Evolutionary conservation across 1,140 invertebrate genomes (phyloP), one percentile per base, ranked within the genome.

Genomic region (Steinernema khuongi): DNA sequence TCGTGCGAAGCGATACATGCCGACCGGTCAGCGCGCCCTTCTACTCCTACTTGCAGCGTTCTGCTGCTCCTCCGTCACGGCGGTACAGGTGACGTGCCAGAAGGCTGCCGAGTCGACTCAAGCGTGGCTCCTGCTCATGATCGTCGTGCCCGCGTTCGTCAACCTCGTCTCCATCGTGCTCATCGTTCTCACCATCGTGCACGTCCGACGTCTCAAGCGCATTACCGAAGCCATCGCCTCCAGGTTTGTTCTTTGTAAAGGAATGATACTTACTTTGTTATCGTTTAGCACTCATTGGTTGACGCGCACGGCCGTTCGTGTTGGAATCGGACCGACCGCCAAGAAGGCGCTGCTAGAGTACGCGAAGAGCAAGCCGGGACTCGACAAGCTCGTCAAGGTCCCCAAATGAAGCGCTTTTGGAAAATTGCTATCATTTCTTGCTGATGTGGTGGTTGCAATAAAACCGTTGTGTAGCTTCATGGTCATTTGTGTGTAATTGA

Each of bases 281-380:
- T 41, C n/a, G 14, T 60, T 60, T 22, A 80, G 79, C 50, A 81
- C 79, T 32, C 78, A 80, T 28, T 80, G 79, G 79, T 31, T 80
- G 0, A 74, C 68, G 19, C 75, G 75, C 18, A 80, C 79, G 18
- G 79, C 79, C 28, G 79, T 80, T 26, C 79, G 79, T 26, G 79
- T 75, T 31, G 79, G 79, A 29, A 43, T 80, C 14, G 79, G 79
- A 43, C 75, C 75, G 19, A 77, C 70, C n/a, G 79, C 79, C 1
- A 80, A 81, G 33, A 69, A 72, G 28, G 79, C 79, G 11, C 70
- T 80, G 11, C 28, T 80, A 14, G 79, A 80, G 32, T 80, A 80
- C 66, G 79, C 79, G 26, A 44, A 67, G 17, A 67, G 44, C 22
- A 80, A 80, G 79, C 79, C 79, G 0, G 77, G 80, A 43, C 66